Evolutionary conservation across 2,113 vertebrate genomes (phyloP), one percentile per base, ranked within the genome.

Genomic region (Pholis gunnellus): DNA sequence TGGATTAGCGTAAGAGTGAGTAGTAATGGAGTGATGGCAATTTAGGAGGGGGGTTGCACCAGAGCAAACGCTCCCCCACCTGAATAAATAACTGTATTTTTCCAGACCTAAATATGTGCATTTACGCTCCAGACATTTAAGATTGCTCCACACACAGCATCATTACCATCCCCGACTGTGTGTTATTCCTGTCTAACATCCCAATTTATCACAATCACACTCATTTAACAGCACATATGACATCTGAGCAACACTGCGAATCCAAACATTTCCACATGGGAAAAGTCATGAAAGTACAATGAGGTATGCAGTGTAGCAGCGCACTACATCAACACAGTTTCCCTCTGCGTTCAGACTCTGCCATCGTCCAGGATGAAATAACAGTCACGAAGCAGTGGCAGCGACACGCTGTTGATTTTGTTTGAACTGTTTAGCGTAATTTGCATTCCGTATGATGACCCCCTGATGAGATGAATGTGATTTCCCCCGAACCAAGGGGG

Each of bases 81-180:
- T 95, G 94, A 95, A 95, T 92, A 95, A 95, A 95, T 94, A 95
- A 90, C 91, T 92, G 89, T 94, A 94, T 95, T 95, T 95, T 93
- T 93, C 90, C 90, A 94, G 88, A 82, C 85, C 92, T 94, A 94
- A 95, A 95, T 94, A 93, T 94, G 93, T 91, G 94, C 94, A 94
- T 95, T 95, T 95, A 94, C 46, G 72, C 90, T 76, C 84, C 90
- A 94, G 91, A 94, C 91, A 87, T 92, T 88, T 93, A 83, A 85
- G 89, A 94, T 94, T 93, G 89, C 93, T 93, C 42, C 84, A 67
- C 85, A 93, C 84, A 86, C 73, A 81, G 57, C 54, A 82, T 84
- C 84, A 94, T 95, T 95, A 95, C 88, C 89, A 84, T 94, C 88
- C 44, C 87, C 69, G 90, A 91, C 91, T 84, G 84, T 56, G 88